Base-by-base conservation (phyloP, 2,888 invertebrate genomes). In the Phengaris alcon region DNA sequence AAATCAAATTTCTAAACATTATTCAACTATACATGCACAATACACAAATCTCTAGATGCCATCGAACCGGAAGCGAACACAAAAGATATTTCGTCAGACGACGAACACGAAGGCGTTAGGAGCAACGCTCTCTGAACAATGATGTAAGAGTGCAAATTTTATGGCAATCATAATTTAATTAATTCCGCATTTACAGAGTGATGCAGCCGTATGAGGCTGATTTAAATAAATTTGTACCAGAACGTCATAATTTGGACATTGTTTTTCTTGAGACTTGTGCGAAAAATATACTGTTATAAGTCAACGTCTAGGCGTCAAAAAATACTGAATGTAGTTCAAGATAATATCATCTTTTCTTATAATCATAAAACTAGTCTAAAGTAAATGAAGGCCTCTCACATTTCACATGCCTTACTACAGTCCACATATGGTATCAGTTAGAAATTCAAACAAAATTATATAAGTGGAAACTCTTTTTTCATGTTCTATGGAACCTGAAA, bases 151-250 rank as follows among this genome's bases (percentile, higher is more conserved):
- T 69, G 69, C 69, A 69, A 69, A 69, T 69, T 69, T 48, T 48
- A 69, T 69, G 69, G 69, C 46, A 69, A 69, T 69, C n/a, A 69
- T 69, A 48, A 69, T 69, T 48, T 69, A 13, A 69, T 48, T 69
- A 13, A 69, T 46, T 69, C 69, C 48, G 69, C 69, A n/a, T 69
- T 69, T 48, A n/a, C 69, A 48, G 48, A 9, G 64, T 64, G 64
- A 64, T 35, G 44, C 69, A 69, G 48, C 35, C 64, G 35, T 13
- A 44, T 64, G 64, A 44, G 35, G 13, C 12, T 64, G 35, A 64
- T 64, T 64, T 64, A 44, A 64, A 64, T 69, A 68, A 68, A n/a
- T 48, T 48, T 69, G 46, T 64, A 12, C 7, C 64, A 6, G 35
- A 22, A 64, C 64, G 64, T 64, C 64, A 64, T 64, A 2, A 35